These are phyloP conservation scores for Acronicta leporina DNA, from an alignment of 2,888 invertebrate genomes.

Conservation along the genomic window DNA sequence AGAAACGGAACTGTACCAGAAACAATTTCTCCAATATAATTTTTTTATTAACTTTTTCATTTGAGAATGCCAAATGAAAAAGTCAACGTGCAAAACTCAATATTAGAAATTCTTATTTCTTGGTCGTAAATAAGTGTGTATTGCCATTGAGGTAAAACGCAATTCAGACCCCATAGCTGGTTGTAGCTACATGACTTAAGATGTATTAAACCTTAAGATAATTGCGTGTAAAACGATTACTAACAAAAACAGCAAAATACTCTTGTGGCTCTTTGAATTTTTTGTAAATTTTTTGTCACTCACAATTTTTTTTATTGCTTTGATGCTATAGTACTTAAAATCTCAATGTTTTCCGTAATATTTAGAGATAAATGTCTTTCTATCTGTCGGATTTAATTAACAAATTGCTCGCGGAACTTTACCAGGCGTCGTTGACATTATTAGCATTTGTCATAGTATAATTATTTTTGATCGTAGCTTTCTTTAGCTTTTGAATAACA, in stretches of 20 bases:
- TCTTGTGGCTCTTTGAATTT: background rate
- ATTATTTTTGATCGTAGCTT: background rate
- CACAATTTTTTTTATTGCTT: background rate
- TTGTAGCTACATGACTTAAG: background rate
- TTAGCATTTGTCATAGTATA: slow-evolving; percentile 3
- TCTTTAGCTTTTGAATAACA: background rate
- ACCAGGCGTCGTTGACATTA: slow-evolving; percentile 4
- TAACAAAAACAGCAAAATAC: background rate
- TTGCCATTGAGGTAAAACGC: background rate
- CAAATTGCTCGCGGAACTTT: slow-evolving; percentile 29
- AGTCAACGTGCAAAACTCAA: no score
- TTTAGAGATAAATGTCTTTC: slow-evolving; percentile 21
- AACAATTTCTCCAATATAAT: slow-evolving; percentile 9
- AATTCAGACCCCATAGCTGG: background rate
- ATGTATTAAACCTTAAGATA: background rate
- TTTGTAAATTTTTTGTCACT: background rate
- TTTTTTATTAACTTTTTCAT: slow-evolving; percentile 22
- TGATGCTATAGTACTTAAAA: background rate
- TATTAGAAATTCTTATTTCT: background rate
- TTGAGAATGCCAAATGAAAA: slow-evolving; percentile 16
- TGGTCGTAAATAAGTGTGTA: slow-evolving; percentile 16
- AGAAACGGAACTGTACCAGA: background rate
- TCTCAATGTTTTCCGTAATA: slow-evolving; percentile 15
- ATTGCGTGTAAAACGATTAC: no score
- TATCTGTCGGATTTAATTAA: slow-evolving; percentile 48